phyloP scores from a whole-genome alignment of 2,888 invertebrate genomes.

The Villa cingulata region DNA sequence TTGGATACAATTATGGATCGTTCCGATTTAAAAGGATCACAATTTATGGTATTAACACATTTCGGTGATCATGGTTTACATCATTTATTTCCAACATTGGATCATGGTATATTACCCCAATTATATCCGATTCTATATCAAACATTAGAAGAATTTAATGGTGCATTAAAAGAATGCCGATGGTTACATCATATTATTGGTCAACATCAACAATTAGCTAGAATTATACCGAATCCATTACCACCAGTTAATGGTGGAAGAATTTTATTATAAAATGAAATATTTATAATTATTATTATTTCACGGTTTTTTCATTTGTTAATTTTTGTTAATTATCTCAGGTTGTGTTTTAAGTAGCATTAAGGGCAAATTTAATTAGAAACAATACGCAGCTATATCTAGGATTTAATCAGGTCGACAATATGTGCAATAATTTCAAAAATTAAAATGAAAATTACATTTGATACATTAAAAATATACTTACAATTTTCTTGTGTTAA shows the following conservation, averaged over 20 bases:
- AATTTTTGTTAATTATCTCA: too few relatives aligned
- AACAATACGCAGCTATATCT: too few relatives aligned
- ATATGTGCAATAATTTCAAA: too few relatives aligned
- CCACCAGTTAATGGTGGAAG: conserved; percentile 20
- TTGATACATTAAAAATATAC: too few relatives aligned
- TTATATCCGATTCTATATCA: conserved; percentile 43
- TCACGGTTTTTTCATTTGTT: too few relatives aligned
- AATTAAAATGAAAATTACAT: too few relatives aligned
- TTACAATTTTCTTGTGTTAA: too few relatives aligned
- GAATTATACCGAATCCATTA: conserved; percentile 34
- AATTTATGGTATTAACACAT: conserved; percentile 52
- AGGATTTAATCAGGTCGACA: too few relatives aligned
- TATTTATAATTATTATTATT: too few relatives aligned
- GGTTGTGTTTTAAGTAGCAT: too few relatives aligned
- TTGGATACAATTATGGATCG: conserved; percentile 61
- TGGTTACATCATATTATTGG: conserved; percentile 51
- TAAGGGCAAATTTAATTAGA: too few relatives aligned
- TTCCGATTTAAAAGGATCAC: conserved; percentile 48
- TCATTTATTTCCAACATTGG: conserved; percentile 68
- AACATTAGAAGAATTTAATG: conserved; percentile 32
- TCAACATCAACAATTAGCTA: conserved; percentile 47
- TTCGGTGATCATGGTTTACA: conserved; percentile 70
- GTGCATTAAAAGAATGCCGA: conserved; percentile 34
- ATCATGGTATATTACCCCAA: conserved; percentile 55
- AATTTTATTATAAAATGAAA: neutral